Evolutionary conservation across 2,888 invertebrate genomes (phyloP), one percentile per base, ranked within the genome.

Genomic region (Uloborus plumipes): DNA sequence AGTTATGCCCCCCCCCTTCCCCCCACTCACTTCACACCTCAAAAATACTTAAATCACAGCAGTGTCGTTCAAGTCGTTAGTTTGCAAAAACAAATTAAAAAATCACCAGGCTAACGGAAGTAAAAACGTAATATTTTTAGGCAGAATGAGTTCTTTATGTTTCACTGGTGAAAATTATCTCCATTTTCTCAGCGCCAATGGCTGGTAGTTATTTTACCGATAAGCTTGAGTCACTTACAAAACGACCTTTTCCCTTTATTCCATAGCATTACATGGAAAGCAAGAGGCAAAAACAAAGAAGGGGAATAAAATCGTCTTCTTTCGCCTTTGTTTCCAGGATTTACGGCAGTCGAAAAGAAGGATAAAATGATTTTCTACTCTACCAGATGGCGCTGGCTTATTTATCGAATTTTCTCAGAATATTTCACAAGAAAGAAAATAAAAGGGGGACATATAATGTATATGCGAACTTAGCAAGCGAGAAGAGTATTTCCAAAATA

Each of bases 361-460:
- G 77, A 71, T 77, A 77, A 77, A 77, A 70, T 77, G 77, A 77
- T 77, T 77, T 77, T 77, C 70, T 47, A 62, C 71, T 47, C 77
- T 77, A 70, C 77, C 70, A 77, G 77, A 77, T 77, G 77, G 77
- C 77, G 77, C 70, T 70, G 51, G 47, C 64, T 77, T 77, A 70
- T 77, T 77, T 77, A 77, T 77, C 77, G 77, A 71, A 77, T 70
- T 77, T 77, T 62, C 64, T 31, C 31, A 7, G 31, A 31, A 31
- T 31, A 31, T 31, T 31, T 31, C 31, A 31, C 31, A 31, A 31
- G 31, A 31, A 31, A 31, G 2, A 31, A 31, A 31, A 31, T 31
- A 31, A 31, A 31, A 31, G 7, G 31, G 31, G 31, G 31, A 31
- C 31, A 31, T 31, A 31, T 31, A 31, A 31, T 31, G 31, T 31